A percentile compares a stretch with the other conserved stretches of the same genome.
Evolutionary conservation across 2,888 invertebrate genomes (phyloP).

Genomic region (Scaptomyza reducta): DNA sequence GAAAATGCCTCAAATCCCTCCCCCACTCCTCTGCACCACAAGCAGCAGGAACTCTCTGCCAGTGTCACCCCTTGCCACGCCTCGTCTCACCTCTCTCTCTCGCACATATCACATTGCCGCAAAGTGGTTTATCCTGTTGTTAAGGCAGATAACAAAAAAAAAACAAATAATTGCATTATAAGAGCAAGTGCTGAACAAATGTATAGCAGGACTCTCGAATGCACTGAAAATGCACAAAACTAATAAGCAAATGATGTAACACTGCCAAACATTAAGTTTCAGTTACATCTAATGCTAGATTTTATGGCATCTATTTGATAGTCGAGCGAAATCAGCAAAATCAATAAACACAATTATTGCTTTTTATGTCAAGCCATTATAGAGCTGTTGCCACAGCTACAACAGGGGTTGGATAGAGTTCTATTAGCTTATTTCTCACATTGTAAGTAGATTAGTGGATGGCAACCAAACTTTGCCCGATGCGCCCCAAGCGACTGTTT

Average conservation of each 20-base stretch:
- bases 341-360: conserved; percentile 51
- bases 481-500: conserved; percentile 49
- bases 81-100: not conserved
- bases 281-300: not conserved
- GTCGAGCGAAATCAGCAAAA: conserved; percentile 20
- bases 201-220: not conserved
- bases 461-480: conserved; percentile 20
- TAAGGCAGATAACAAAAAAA: conserved; percentile 24
- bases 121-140: conserved; percentile 73
- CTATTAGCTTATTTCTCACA: conserved; percentile 52
- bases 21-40: not conserved
- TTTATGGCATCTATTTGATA: conserved; percentile 6
- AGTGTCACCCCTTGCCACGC: not conserved
- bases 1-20: conserved; percentile 6
- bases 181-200: conserved; percentile 4
- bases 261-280: not conserved
- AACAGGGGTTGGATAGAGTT: not conserved
- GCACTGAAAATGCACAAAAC: no score
- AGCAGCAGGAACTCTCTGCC: no score
- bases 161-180: conserved; percentile 18
- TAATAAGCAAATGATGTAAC: not conserved
- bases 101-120: conserved; percentile 22
- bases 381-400: conserved; percentile 9
- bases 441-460: conserved; percentile 54
- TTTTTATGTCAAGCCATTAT: conserved; percentile 52